Evolutionary conservation across 2,888 invertebrate species (phyloP), one percentile per base, ranked within the genome.

Genomic region (Melieria picta): DNA sequence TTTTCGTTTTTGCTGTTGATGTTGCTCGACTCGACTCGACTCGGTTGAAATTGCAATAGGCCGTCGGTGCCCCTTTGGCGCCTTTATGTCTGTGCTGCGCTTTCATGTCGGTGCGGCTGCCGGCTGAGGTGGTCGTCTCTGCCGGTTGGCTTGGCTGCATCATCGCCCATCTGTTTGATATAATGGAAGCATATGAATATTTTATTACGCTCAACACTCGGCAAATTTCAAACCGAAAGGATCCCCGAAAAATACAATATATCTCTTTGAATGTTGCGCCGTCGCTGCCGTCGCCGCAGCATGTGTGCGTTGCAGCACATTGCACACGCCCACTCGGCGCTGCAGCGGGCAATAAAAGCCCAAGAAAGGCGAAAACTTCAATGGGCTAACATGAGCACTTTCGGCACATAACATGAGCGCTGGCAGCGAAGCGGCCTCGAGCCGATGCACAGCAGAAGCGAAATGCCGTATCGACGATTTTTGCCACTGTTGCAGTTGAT

Each of bases 181-280:
- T 79, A 80, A 79, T 79, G 79, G 78, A 76, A 79, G 76, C 80
- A 78, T 79, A 81, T 81, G 80, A 80, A 81, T 81, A 80, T 81
- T 81, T 81, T 79, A 80, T 79, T 77, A 76, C 76, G 72, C 72
- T 72, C 79, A 78, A 77, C 78, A 79, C 77, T 77, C 74, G 67
- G 74, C 71, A 75, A 75, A 77, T 62, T 69, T 69, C 55, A 63
- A 69, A 55, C 45, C 62, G 57, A 63, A 69, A 63, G 55, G 63
- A 55, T 62, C 62, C 30, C 16, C 72, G 73, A 71, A 75, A 74
- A 75, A 74, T 73, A 71, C 69, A 74, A 77, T 76, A 75, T 75
- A 77, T 75, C 75, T 76, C 74, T 75, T 75, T 77, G 72, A 65
- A 69, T 68, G 72, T 70, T 77, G 72, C 72, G 73, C 61, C 64